Base-by-base conservation (phyloP, 2,797 vertebrate species). In the Sebastes minor region DNA sequence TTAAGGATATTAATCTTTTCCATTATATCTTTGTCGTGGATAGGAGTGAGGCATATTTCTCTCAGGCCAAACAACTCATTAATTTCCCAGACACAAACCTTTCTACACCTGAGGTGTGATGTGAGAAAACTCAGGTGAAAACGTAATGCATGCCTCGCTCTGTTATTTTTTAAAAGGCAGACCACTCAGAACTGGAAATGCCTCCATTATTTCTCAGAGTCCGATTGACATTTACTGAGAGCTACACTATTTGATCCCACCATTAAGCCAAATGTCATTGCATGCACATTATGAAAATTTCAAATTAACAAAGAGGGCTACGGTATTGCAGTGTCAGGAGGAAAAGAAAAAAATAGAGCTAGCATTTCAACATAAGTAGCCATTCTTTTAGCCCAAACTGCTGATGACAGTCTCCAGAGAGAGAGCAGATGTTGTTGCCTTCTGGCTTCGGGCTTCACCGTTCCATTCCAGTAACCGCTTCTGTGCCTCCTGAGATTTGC, bases 361-460 rank as follows among this genome's bases (percentile, higher is more conserved):
- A 59, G 78, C 79, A 82, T 91, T 91, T 92, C 74, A 84, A 88
- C 83, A 84, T 78, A 88, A 91, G 84, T 88, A 86, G 85, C 74
- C 84, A 76, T 91, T 92, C 82, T 89, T 91, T 88, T 85, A 76
- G 83, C 35, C 76, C 87, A 92, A 92, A 93, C 84, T 93, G 91
- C 91, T 91, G 92, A 89, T 92, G 91, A 91, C 92, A 91, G 90
- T 89, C 91, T 92, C 91, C 85, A 90, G 91, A 90, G 92, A 90
- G 92, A 93, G 84, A 91, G 90, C 92, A 95, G 93, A 94, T 94
- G 93, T 81, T 86, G 90, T 91, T 93, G 83, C 92, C 93, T 92
- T 93, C 92, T 94, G 94, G 92, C 92, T 92, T 81, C 38, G 65
- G 72, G 88, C 90, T 93, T 87, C 85, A 87, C 76, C 69, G 88